A percentile compares a stretch with the other conserved stretches of the same genome.
These are phyloP conservation scores for Euwallacea fornicatus DNA, from an alignment of 1,140 invertebrate genomes.

Conservation along the genomic window DNA sequence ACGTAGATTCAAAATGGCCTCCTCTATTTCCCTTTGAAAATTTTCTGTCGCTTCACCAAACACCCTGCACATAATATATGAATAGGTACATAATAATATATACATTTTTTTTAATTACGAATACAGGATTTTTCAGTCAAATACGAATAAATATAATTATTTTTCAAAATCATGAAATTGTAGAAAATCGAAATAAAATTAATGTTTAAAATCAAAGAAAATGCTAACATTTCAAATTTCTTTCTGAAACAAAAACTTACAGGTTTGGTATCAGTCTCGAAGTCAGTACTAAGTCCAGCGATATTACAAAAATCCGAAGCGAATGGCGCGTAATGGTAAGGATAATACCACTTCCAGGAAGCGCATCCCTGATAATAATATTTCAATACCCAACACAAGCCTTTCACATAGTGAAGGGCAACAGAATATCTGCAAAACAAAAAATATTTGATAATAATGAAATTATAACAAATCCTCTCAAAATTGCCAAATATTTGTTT, in stretches of 20 bases:
- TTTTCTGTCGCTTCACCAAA: too few relatives aligned
- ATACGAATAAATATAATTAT: too few relatives aligned
- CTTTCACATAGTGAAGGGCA: slow-evolving; percentile 90
- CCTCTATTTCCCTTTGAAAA: too few relatives aligned
- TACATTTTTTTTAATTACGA: too few relatives aligned
- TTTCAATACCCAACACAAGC: slow-evolving; percentile 95
- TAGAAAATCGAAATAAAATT: too few relatives aligned
- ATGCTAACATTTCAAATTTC: neutral
- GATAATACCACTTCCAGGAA: slow-evolving; percentile 99
- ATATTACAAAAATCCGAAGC: slow-evolving; percentile 98
- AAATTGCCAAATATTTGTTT: neutral
- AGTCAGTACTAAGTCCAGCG: slow-evolving; percentile 78
- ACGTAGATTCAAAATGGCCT: too few relatives aligned
- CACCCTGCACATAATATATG: too few relatives aligned
- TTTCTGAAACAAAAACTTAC: slow-evolving; percentile 58
- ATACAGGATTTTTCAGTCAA: too few relatives aligned
- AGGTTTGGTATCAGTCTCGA: slow-evolving; percentile 85
- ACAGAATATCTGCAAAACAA: slow-evolving; percentile 71
- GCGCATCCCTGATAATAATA: slow-evolving; percentile 99
- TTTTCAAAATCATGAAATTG: too few relatives aligned
- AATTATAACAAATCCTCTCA: neutral
- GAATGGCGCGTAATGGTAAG: slow-evolving; percentile 99
- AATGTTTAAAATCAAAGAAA: too few relatives aligned
- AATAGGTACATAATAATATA: too few relatives aligned
- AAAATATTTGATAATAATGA: neutral